These are phyloP conservation scores for Lomographa bimaculata DNA, from an alignment of 2,888 invertebrate genomes.

Conservation along the genomic window DNA sequence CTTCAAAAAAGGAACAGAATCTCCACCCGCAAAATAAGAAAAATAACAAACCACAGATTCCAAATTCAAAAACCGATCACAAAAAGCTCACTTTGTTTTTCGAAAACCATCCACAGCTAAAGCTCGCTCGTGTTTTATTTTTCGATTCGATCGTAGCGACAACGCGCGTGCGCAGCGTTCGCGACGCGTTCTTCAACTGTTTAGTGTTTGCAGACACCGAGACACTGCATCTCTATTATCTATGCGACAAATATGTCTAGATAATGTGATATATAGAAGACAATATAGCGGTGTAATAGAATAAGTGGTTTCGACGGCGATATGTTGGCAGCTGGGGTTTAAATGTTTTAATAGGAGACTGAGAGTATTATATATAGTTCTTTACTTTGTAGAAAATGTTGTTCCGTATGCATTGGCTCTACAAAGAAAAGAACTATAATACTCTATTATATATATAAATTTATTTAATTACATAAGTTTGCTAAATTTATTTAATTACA, in stretches of 20 bases:
- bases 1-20: too few species aligned
- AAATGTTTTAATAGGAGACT: too few species aligned
- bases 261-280: constrained; percentile 29
- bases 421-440: too few species aligned
- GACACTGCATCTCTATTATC: constrained; percentile 45
- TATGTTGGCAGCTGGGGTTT: neutral
- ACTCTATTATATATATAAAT: too few species aligned
- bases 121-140: constrained; percentile 22
- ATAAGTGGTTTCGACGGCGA: constrained; percentile 7
- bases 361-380: too few species aligned
- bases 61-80: constrained; percentile 14
- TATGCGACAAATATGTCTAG: constrained; percentile 40
- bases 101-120: too few species aligned
- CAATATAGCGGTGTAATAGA: constrained; percentile 22
- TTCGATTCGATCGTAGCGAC: constrained; percentile 25
- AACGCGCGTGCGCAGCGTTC: constrained; percentile 67
- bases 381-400: too few species aligned
- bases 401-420: too few species aligned
- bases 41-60: constrained; percentile 25
- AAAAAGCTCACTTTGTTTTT: too few species aligned
- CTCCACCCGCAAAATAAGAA: constrained; percentile 8
- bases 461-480: too few species aligned
- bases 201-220: constrained; percentile 41
- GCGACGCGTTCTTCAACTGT: constrained; percentile 75
- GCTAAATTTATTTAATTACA: too few species aligned